Evolutionary conservation across 92 coral and sea anemone species (phyloP).

Genomic region (Montipora capitata): DNA sequence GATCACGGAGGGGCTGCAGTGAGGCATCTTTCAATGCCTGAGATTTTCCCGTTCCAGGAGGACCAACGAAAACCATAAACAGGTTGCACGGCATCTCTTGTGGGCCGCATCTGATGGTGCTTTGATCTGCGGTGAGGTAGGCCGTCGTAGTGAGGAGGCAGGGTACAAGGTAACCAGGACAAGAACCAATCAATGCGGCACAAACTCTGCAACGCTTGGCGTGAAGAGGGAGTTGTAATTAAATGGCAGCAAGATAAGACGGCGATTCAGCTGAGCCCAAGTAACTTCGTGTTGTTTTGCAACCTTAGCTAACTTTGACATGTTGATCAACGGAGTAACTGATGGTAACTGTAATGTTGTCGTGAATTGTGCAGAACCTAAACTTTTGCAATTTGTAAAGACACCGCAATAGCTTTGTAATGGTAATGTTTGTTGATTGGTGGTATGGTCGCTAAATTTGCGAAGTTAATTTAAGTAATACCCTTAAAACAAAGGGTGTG

Average conservation of each 20-base stretch:
- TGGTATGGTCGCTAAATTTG: too few species aligned
- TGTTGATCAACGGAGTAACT: not conserved
- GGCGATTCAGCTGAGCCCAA: conserved; percentile 65
- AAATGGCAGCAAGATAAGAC: conserved; percentile 57
- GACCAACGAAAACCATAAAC: conserved; percentile 29
- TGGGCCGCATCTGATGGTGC: conserved; percentile 29
- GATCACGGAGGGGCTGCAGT: conserved; percentile 36
- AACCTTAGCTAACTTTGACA: conserved; percentile 33
- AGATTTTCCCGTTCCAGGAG: conserved; percentile 66
- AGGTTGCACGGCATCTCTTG: conserved; percentile 25
- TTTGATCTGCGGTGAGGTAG: conserved; percentile 39
- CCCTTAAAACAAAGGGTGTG: too few species aligned
- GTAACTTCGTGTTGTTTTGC: conserved; percentile 55
- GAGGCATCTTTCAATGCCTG: conserved; percentile 61
- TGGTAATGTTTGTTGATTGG: too few species aligned
- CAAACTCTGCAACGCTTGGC: conserved; percentile 46
- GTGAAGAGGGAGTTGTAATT: conserved; percentile 43
- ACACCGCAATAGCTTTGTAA: too few species aligned
- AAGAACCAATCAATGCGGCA: conserved; percentile 60
- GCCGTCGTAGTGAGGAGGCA: conserved; percentile 56
- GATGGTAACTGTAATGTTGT: not conserved
- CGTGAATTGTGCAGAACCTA: too few species aligned
- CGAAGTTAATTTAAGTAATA: too few species aligned
- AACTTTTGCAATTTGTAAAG: too few species aligned
- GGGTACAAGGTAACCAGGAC: conserved; percentile 57